phyloP scores from a whole-genome alignment of 1,140 invertebrate genomes.

The Saccostrea glomerata region DNA sequence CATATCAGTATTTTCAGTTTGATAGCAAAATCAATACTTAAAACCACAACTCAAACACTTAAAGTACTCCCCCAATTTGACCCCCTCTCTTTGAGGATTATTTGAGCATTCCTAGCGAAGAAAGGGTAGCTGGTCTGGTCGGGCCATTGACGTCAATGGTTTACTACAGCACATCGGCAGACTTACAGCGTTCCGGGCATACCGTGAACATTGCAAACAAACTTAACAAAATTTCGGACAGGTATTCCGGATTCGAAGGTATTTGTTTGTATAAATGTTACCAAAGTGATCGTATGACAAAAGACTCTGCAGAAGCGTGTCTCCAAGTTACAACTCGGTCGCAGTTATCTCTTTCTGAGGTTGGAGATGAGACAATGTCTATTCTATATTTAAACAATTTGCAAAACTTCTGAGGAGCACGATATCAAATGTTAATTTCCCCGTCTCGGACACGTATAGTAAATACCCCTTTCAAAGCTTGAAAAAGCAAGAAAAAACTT shows the following conservation, averaged over 20 bases:
- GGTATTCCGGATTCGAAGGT: conserved; percentile 18
- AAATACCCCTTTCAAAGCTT: neutral
- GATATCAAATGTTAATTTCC: neutral
- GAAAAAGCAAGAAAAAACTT: no score
- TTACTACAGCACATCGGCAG: neutral
- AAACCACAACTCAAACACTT: conserved; percentile 37
- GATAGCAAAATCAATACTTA: conserved; percentile 29
- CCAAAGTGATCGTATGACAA: conserved; percentile 10
- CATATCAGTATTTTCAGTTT: conserved; percentile 36
- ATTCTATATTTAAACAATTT: conserved; percentile 1
- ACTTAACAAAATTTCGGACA: conserved; percentile 20
- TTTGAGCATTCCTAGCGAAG: neutral
- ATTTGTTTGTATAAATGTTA: conserved; percentile 31
- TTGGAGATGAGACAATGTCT: conserved; percentile 13
- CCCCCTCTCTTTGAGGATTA: conserved; percentile 27
- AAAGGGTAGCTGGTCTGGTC: conserved; percentile 1
- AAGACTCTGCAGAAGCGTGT: conserved; percentile 8
- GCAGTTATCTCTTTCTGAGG: neutral
- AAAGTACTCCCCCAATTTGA: conserved; percentile 26
- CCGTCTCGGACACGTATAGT: neutral
- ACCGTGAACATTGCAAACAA: conserved; percentile 34
- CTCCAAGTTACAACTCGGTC: conserved; percentile 18
- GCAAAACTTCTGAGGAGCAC: neutral
- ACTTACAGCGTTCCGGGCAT: conserved; percentile 15
- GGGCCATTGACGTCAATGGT: neutral